These are phyloP conservation scores for Microctonus aethiopoides DNA, from an alignment of 2,888 invertebrate species.

Conservation along the genomic window DNA sequence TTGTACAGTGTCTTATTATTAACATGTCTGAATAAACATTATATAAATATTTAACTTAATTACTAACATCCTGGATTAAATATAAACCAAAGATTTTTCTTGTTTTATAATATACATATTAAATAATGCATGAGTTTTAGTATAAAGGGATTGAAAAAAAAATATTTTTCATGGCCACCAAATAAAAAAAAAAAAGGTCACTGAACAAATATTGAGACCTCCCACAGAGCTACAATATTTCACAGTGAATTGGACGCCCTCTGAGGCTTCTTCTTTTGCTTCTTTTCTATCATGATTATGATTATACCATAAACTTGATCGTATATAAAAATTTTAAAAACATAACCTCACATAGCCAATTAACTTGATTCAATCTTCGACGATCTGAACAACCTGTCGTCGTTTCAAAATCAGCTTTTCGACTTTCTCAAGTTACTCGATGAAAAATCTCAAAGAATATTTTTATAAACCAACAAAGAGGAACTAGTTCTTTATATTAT, in stretches of 20 bases:
- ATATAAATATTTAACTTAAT: background rate
- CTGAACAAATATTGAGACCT: constrained; percentile 5
- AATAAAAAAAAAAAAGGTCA: background rate
- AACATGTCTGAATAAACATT: background rate
- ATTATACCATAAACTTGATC: background rate
- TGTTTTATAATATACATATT: background rate
- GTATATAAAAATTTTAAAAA: background rate
- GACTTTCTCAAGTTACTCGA: constrained; percentile 51
- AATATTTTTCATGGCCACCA: constrained; percentile 13
- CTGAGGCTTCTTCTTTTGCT: constrained; percentile 10
- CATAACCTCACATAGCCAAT: constrained; percentile 5
- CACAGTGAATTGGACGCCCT: constrained; percentile 9
- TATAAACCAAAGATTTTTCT: background rate
- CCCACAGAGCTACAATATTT: constrained; percentile 18
- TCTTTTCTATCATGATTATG: background rate
- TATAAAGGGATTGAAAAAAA: background rate
- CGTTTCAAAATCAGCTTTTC: constrained; percentile 26
- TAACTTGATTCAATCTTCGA: constrained; percentile 6
- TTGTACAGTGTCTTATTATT: background rate
- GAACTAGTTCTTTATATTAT: too few relatives aligned
- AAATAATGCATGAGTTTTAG: too few relatives aligned
- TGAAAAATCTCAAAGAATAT: constrained; percentile 32
- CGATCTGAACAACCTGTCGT: background rate
- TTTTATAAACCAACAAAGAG: background rate
- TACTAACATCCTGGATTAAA: background rate